Conservation (phyloP, 2,888 invertebrate species). For the Drosophila koepferae region DNA sequence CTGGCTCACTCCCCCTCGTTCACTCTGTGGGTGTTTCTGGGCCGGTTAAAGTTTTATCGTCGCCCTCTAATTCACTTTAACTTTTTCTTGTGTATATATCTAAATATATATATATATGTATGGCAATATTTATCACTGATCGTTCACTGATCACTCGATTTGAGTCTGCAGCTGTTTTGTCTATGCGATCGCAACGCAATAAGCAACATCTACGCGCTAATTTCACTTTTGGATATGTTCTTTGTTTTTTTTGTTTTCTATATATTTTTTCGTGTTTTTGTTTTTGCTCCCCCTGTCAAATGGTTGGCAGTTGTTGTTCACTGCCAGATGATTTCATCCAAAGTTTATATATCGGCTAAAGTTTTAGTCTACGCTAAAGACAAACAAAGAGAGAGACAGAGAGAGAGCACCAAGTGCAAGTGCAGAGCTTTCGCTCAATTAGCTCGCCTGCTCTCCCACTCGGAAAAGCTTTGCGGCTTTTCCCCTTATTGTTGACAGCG, state of each 20-base stretch:
- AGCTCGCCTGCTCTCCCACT: background rate
- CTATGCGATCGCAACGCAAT: slow-evolving; percentile 49
- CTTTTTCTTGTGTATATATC: background rate
- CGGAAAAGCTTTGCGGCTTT: slow-evolving; percentile 47
- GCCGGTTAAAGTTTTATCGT: slow-evolving; percentile 4
- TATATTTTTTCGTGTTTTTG: slow-evolving; percentile 12
- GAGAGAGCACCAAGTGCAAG: slow-evolving; percentile 5
- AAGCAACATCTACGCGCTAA: slow-evolving; percentile 53
- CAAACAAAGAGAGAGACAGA: background rate
- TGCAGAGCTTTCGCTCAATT: slow-evolving; percentile 44
- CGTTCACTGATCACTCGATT: slow-evolving; percentile 3
- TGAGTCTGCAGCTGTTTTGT: background rate
- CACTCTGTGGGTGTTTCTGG: background rate
- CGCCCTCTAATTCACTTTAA: background rate
- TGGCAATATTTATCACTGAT: slow-evolving; percentile 3
- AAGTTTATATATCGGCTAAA: slow-evolving; percentile 67
- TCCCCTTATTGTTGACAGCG: slow-evolving; percentile 37
- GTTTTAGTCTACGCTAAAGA: slow-evolving; percentile 6
- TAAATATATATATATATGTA: background rate
- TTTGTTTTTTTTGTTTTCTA: slow-evolving; percentile 37
- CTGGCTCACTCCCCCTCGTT: background rate
- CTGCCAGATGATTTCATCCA: slow-evolving; percentile 55
- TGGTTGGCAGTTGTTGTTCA: slow-evolving; percentile 25
- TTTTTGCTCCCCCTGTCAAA: slow-evolving; percentile 8
- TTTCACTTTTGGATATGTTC: slow-evolving; percentile 46